These are phyloP conservation scores for Trachythela sp. DNA, from an alignment of 64 coral and sea anemone species.

Conservation along the genomic window DNA sequence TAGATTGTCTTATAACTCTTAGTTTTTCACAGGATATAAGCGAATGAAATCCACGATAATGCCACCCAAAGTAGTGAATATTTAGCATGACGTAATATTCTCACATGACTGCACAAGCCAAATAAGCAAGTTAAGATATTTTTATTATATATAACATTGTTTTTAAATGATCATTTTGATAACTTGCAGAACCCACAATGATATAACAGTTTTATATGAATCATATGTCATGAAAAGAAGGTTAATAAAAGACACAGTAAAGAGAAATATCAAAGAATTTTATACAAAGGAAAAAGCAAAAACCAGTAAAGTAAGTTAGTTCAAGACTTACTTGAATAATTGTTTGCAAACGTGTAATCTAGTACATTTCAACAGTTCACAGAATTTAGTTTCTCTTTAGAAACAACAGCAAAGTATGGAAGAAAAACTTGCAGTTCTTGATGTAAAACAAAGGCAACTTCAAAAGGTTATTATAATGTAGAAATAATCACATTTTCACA, in stretches of 20 bases:
- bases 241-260: background rate
- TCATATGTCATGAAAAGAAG: background rate
- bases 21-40: too few relatives aligned
- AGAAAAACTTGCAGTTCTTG: background rate
- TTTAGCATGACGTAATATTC: too few relatives aligned
- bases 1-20: too few relatives aligned
- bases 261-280: background rate
- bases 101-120: too few relatives aligned
- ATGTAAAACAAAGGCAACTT: background rate
- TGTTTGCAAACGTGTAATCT: background rate
- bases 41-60: too few relatives aligned
- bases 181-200: background rate
- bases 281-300: background rate
- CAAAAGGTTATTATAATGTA: background rate
- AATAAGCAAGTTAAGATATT: too few relatives aligned
- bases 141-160: too few relatives aligned
- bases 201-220: background rate
- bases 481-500: background rate
- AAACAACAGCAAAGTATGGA: background rate
- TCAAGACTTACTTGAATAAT: too few relatives aligned
- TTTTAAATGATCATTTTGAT: too few relatives aligned
- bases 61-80: too few relatives aligned
- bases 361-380: background rate
- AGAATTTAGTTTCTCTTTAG: background rate
- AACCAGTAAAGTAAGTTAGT: background rate